These are phyloP conservation scores for Hofmannophila pseudospretella DNA, from an alignment of 2,888 invertebrate genomes.

Conservation along the genomic window DNA sequence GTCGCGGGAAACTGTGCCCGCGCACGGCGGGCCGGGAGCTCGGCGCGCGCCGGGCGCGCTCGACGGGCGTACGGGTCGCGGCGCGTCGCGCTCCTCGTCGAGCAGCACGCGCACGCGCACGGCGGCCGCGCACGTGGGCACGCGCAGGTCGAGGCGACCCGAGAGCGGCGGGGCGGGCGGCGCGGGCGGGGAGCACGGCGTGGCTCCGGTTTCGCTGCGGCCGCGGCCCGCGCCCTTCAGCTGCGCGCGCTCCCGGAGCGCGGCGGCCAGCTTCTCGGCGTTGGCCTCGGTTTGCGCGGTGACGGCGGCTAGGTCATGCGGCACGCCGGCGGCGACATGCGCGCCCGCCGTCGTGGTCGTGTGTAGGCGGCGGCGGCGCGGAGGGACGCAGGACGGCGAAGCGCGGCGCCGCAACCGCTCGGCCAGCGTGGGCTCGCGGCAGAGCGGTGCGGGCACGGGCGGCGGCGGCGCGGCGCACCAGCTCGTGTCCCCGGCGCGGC, in stretches of 20 bases:
- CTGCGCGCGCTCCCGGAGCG: slow-evolving; percentile 14
- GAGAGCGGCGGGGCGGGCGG: slow-evolving; percentile 6
- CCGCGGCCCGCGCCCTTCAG: slow-evolving; percentile 21
- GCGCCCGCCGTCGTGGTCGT: slow-evolving; percentile 10
- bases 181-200: slow-evolving; percentile 23
- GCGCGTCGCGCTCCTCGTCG: slow-evolving; percentile 3
- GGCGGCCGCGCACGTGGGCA: slow-evolving; percentile 23
- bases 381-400: too few relatives aligned
- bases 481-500: slow-evolving; percentile 25
- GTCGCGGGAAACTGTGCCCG: neutral
- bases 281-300: too few relatives aligned
- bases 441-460: neutral
- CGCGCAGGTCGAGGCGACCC: slow-evolving; percentile 20
- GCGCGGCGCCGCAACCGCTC: slow-evolving; percentile 3
- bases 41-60: slow-evolving; percentile 2
- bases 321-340: slow-evolving; percentile 3
- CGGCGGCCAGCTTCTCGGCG: slow-evolving; percentile 10
- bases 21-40: neutral
- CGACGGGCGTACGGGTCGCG: neutral
- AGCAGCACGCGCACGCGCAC: slow-evolving; percentile 22
- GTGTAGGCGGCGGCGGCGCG: slow-evolving; percentile 17
- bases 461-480: too few relatives aligned
- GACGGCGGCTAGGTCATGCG: too few relatives aligned
- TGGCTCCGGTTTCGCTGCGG: slow-evolving; percentile 5
- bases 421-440: neutral